Evolutionary conservation across 2,888 invertebrate species (phyloP), one percentile per base, ranked within the genome.

Genomic region (Oligia strigilis): DNA sequence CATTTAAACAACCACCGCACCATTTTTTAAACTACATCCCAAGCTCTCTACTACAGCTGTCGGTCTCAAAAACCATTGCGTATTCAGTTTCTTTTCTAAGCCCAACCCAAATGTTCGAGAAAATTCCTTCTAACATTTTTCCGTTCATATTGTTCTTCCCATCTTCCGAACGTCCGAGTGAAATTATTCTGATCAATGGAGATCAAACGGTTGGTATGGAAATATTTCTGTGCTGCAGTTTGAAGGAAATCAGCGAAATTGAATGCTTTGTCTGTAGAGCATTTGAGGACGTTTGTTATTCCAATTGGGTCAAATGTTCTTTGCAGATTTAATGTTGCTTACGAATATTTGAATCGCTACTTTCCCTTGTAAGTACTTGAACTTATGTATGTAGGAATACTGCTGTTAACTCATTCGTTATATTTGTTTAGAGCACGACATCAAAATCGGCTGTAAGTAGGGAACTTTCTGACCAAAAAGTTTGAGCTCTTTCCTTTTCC

Each of bases 161-260:
- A 79, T 87, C 87, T 79, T 65, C 19, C 58, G 52, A 73, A 70
- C 64, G 84, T 85, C 87, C 85, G 73, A 84, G 75, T 76, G 70
- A 87, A 84, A 87, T 84, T 84, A 87, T 84, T 87, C 87, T 87
- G 87, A 84, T 84, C 75, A 84, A 83, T 84, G 66, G 75, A 84
- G 84, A 84, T 84, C 84, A 87, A 84, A 84, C 84, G 87, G 52
- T 75, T 64, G 66, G 66, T 87, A 84, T 87, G 84, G 87, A 85
- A 85, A 85, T 87, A 87, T 84, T 87, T 85, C 71, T 72, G 46
- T 75, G 75, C 71, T 84, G 80, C 84, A 87, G 73, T 71, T 75
- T 40, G 29, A 62, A 78, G 78, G 13, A 84, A 87, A 84, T 76
- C 84, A 74, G 64, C 9, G 14, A 79, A 76, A 79, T 85, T 83